Percentiles rank a stretch among this genome's conserved stretches.
phyloP scores from a whole-genome alignment of 2,797 vertebrate genomes.

The Furcifer pardalis region DNA sequence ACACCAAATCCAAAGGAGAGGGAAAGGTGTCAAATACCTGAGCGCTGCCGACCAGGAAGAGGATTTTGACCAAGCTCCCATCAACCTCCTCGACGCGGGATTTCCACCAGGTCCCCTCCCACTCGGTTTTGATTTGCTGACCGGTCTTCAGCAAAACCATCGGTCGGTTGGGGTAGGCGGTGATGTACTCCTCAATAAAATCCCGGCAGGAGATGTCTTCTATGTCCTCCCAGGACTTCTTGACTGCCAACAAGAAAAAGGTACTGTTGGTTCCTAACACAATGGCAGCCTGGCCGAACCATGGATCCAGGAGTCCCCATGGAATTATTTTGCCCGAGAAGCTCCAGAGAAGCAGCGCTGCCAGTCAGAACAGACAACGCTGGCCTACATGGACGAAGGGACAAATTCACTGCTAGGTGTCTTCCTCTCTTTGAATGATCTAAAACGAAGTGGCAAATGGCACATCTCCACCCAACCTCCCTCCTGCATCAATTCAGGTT shows the following conservation, averaged over 20 bases:
- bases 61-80: slow-evolving; percentile 95
- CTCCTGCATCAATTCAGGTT: no score
- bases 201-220: slow-evolving; percentile 94
- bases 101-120: slow-evolving; percentile 99
- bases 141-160: slow-evolving; percentile 97
- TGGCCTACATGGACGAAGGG: not conserved
- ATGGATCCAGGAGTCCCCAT: no score
- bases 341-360: no score
- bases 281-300: no score
- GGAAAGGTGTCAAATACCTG: no score
- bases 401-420: not conserved
- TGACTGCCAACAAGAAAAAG: slow-evolving; percentile 77
- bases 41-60: slow-evolving; percentile 88
- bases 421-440: not conserved
- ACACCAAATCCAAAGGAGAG: not conserved
- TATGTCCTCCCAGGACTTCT: slow-evolving; percentile 94
- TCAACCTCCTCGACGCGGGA: slow-evolving; percentile 98
- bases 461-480: not conserved
- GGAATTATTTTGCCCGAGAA: no score
- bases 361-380: not conserved
- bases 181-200: slow-evolving; percentile 97
- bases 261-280: not conserved
- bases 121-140: slow-evolving; percentile 97
- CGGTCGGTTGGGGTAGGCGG: slow-evolving; percentile 95
- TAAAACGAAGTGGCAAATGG: not conserved